phyloP scores from a whole-genome alignment of 2,797 vertebrate species.

The Enteromius radiatus region DNA sequence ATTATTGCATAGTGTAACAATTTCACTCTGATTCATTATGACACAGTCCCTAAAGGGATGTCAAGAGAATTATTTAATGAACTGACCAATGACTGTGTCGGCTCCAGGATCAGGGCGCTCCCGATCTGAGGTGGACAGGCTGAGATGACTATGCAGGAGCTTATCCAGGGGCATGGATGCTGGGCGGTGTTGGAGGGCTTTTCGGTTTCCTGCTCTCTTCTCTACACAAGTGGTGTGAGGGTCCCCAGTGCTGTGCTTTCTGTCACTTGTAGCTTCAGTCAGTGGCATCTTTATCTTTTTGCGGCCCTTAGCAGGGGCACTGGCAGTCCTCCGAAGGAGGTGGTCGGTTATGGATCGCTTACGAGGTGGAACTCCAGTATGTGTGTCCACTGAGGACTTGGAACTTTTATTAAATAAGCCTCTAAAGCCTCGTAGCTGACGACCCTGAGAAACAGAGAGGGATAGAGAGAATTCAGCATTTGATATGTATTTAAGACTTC shows the following conservation, averaged over 20 bases:
- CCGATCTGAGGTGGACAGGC: conserved; percentile 74
- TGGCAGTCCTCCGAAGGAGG: conserved; percentile 92
- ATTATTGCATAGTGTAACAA: neutral
- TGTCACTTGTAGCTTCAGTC: conserved; percentile 78
- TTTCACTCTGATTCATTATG: neutral
- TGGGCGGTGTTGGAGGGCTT: conserved; percentile 82
- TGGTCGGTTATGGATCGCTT: conserved; percentile 92
- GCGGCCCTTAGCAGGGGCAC: conserved; percentile 93
- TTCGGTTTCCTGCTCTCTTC: conserved; percentile 74
- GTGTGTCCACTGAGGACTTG: conserved; percentile 82
- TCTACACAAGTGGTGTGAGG: conserved; percentile 63
- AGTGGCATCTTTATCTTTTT: conserved; percentile 93
- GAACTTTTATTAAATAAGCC: conserved; percentile 90
- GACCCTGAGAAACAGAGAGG: conserved; percentile 74
- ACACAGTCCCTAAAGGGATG: neutral
- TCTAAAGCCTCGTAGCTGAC: conserved; percentile 91
- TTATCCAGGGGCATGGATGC: conserved; percentile 93
- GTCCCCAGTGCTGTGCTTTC: conserved; percentile 31
- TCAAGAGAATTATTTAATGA: conserved; percentile 2
- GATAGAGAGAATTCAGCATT: neutral
- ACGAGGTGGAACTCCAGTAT: conserved; percentile 71
- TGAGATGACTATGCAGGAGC: conserved; percentile 83
- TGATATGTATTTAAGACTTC: neutral
- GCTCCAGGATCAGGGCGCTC: conserved; percentile 71
- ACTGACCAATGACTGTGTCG: conserved; percentile 84